These are phyloP conservation scores for Pristiophorus japonicus DNA, from an alignment of 2,113 vertebrate genomes.

Conservation along the genomic window DNA sequence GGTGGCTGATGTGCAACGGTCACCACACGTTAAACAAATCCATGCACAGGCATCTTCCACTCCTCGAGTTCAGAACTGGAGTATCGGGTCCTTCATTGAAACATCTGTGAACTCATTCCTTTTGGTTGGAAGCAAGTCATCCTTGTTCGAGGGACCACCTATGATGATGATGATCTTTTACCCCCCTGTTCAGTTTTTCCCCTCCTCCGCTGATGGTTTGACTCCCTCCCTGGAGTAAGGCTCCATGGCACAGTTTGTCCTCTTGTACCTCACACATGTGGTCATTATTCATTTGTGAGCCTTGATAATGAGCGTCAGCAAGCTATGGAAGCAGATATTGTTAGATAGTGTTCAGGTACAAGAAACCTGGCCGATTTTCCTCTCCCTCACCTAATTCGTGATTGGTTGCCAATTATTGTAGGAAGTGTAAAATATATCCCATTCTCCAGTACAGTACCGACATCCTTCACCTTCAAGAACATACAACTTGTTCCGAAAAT, in stretches of 20 bases:
- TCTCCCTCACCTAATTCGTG: not conserved
- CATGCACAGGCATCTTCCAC: no score
- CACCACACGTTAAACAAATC: no score
- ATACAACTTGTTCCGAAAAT: not conserved
- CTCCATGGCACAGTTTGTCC: not conserved
- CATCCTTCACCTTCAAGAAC: not conserved
- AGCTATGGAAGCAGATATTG: not conserved
- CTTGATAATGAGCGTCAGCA: not conserved
- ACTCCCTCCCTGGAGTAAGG: not conserved
- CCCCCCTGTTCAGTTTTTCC: not conserved
- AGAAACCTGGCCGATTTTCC: not conserved
- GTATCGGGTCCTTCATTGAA: no score
- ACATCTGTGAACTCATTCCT: no score
- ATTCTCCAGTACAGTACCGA: not conserved
- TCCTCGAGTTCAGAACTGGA: no score
- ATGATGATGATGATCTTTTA: no score
- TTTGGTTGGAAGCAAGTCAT: no score
- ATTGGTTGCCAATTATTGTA: not conserved
- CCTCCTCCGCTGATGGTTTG: not conserved
- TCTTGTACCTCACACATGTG: not conserved
- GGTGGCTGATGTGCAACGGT: no score
- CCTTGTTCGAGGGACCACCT: no score
- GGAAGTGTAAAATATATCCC: not conserved
- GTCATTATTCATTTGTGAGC: not conserved
- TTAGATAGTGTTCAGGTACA: not conserved